Conservation (phyloP, 2,888 invertebrate species). For the Limnephilus lunatus region DNA sequence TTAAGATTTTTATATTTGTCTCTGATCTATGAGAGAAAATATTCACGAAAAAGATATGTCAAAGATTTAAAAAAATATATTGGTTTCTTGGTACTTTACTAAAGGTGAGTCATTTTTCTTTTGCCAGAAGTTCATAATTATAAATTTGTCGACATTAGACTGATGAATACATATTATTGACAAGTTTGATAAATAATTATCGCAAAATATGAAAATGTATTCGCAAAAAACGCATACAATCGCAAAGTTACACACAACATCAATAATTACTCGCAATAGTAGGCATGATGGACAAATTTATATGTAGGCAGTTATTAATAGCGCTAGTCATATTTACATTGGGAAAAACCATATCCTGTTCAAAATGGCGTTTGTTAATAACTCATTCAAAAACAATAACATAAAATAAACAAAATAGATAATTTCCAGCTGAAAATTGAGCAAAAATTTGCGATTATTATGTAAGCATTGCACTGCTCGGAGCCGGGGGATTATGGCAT, state of each 20-base stretch:
- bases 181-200: background rate
- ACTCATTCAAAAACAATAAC: background rate
- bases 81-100: background rate
- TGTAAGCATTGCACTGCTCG: background rate
- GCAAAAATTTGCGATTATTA: background rate
- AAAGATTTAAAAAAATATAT: background rate
- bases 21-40: background rate
- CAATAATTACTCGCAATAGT: too few species aligned
- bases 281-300: too few species aligned
- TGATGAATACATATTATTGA: background rate
- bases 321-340: too few species aligned
- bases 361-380: background rate
- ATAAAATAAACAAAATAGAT: background rate
- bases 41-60: background rate
- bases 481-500: background rate
- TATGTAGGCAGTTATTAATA: too few species aligned
- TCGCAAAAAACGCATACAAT: background rate
- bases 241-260: background rate
- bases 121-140: background rate
- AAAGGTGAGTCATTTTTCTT: background rate
- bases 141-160: background rate
- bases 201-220: background rate
- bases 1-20: background rate
- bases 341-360: background rate
- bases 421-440: too few species aligned